Percentiles rank a stretch among this genome's conserved stretches.
Evolutionary conservation across 53 echinoderm and acorn worm species (phyloP).

Genomic region (Antedon mediterranea): DNA sequence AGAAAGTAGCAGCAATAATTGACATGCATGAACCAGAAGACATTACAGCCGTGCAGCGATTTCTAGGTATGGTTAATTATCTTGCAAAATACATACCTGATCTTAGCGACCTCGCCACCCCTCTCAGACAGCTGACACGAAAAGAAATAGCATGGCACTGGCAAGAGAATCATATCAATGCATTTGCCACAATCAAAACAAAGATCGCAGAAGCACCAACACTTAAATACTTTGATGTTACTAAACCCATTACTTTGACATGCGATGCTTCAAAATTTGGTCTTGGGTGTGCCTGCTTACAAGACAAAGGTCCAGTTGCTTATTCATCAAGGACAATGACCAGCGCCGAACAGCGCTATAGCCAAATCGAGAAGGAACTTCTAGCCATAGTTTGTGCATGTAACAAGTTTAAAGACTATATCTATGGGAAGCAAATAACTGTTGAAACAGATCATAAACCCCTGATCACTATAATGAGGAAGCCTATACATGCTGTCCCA

Average conservation of each 20-base stretch:
- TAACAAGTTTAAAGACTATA: constrained; percentile 23
- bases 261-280: constrained; percentile 20
- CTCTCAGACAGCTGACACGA: constrained; percentile 14
- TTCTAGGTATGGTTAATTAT: constrained; percentile 17
- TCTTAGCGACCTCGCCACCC: constrained; percentile 15
- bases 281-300: constrained; percentile 16
- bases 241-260: constrained; percentile 16
- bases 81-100: constrained; percentile 11
- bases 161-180: neutral
- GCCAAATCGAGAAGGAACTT: constrained; percentile 23
- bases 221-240: constrained; percentile 3
- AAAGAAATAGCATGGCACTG: constrained; percentile 9
- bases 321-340: constrained; percentile 16
- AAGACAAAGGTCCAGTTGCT: constrained; percentile 13
- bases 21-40: neutral
- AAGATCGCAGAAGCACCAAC: constrained; percentile 5
- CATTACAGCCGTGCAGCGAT: constrained; percentile 12
- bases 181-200: constrained; percentile 5
- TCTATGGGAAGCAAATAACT: constrained; percentile 16
- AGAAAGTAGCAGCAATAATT: too few relatives aligned
- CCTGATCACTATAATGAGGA: constrained; percentile 25
- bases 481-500: too few relatives aligned
- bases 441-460: constrained; percentile 29
- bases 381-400: constrained; percentile 15
- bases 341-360: neutral